Conservation (phyloP, 2,888 invertebrate species). For the Phalangium opilio region DNA sequence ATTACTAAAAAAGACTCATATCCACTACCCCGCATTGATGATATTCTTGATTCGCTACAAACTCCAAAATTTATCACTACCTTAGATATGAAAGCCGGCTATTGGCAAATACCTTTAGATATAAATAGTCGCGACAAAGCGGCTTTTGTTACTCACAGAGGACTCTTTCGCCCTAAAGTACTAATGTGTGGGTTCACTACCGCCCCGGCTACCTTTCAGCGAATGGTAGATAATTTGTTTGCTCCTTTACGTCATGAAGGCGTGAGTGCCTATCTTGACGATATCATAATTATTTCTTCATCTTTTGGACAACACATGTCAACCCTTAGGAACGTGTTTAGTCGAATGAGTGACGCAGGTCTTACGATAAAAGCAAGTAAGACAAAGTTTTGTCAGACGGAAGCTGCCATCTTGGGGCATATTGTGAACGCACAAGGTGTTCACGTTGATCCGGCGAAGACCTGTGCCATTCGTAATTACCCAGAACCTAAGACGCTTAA, state of each 20-base stretch:
- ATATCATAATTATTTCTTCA: not conserved
- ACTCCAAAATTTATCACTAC: constrained; percentile 4
- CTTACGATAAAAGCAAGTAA: not conserved
- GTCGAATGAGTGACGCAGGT: not conserved
- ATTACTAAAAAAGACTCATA: not conserved
- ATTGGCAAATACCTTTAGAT: constrained; percentile 17
- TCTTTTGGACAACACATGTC: not conserved
- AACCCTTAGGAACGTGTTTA: not conserved
- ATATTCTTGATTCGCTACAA: constrained; percentile 4
- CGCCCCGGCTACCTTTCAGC: constrained; percentile 12
- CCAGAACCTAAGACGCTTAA: not conserved
- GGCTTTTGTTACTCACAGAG: constrained; percentile 16
- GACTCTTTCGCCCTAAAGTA: constrained; percentile 9
- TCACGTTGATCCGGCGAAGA: not conserved
- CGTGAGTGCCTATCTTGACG: not conserved
- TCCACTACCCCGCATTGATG: not conserved
- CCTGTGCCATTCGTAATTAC: not conserved
- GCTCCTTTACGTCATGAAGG: not conserved
- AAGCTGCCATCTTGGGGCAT: not conserved
- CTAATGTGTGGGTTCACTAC: constrained; percentile 15
- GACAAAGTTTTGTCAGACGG: not conserved
- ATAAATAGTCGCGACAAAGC: constrained; percentile 11
- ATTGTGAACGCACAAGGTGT: not conserved
- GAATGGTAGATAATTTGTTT: constrained; percentile 11
- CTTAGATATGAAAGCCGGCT: constrained; percentile 14